phyloP scores from a whole-genome alignment of 2,113 vertebrate genomes.

The Ovibos moschatus region DNA sequence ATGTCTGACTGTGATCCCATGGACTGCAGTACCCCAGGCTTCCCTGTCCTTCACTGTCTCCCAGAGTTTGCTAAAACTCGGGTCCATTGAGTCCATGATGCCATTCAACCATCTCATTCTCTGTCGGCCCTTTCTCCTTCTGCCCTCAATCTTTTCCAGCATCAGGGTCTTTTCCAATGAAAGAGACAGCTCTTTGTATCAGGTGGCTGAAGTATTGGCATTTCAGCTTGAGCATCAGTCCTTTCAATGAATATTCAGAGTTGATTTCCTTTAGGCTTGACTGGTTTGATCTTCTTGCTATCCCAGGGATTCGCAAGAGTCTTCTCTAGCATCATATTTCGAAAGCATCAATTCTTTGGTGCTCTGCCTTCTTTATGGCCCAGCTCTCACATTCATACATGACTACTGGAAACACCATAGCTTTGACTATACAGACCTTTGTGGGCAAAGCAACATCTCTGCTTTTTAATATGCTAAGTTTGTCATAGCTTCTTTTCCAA shows the following conservation, averaged over 20 bases:
- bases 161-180: neutral
- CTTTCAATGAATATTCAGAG: neutral
- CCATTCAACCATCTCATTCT: neutral
- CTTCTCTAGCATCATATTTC: neutral
- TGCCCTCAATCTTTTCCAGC: neutral
- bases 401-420: neutral
- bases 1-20: neutral
- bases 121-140: neutral
- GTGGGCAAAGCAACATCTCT: neutral
- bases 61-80: neutral
- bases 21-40: neutral
- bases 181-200: neutral
- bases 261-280: neutral
- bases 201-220: neutral
- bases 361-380: neutral
- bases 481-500: neutral
- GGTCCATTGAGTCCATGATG: neutral
- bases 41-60: neutral
- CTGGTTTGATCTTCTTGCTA: neutral
- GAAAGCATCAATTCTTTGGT: neutral
- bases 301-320: neutral
- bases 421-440: neutral
- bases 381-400: neutral
- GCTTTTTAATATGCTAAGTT: neutral
- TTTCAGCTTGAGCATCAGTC: neutral